Conservation (phyloP, 2,888 invertebrate genomes). For the Chaetogeoica ovagalla region DNA sequence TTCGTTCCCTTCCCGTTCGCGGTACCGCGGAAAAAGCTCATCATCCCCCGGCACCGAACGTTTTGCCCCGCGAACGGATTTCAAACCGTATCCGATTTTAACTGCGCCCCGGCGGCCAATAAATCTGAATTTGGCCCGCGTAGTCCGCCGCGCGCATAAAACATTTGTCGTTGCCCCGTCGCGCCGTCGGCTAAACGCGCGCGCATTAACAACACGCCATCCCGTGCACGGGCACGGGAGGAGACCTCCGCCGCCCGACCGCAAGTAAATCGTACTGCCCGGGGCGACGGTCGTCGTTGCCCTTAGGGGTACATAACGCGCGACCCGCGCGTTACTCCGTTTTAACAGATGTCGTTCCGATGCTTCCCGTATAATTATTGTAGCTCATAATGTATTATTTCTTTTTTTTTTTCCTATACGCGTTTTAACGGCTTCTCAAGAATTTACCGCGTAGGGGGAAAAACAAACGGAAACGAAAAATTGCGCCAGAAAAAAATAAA, state of each 20-base stretch:
- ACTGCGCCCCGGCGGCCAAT: slow-evolving; percentile 51
- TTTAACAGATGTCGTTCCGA: slow-evolving; percentile 9
- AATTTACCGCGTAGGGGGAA: too few species aligned
- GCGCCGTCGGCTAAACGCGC: slow-evolving; percentile 50
- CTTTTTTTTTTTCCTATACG: too few species aligned
- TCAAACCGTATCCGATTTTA: slow-evolving; percentile 50
- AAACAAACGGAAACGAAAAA: not conserved
- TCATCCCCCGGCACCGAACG: slow-evolving; percentile 2
- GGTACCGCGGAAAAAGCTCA: not conserved
- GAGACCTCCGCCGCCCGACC: too few species aligned
- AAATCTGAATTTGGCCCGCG: slow-evolving; percentile 47
- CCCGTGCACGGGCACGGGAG: too few species aligned
- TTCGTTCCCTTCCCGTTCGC: not conserved
- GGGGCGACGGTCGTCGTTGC: not conserved
- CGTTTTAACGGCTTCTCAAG: too few species aligned
- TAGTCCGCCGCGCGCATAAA: slow-evolving; percentile 45
- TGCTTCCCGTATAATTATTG: too few species aligned
- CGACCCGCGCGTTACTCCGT: not conserved
- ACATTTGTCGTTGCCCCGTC: slow-evolving; percentile 48
- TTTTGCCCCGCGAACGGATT: slow-evolving; percentile 41
- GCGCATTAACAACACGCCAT: slow-evolving; percentile 47
- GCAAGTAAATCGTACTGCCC: slow-evolving; percentile 33
- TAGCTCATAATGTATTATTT: not conserved
- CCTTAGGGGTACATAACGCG: slow-evolving; percentile 2
- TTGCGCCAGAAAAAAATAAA: not conserved